phyloP scores from a whole-genome alignment of 2,888 invertebrate species.

The Diachrysia chrysitis region DNA sequence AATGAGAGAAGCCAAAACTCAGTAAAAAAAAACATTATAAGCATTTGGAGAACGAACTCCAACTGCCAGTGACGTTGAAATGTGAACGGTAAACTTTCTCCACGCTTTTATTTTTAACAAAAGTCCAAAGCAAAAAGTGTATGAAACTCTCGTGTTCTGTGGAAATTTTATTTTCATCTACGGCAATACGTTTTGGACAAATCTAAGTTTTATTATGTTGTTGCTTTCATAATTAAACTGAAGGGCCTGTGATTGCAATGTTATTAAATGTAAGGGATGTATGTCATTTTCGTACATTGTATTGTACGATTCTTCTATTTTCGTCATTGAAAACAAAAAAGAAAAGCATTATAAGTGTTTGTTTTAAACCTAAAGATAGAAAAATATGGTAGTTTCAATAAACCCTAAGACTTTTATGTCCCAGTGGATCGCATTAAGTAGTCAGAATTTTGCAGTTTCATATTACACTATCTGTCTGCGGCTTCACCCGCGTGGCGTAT shows the following conservation, averaged over 20 bases:
- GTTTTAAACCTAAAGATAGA: too few species aligned
- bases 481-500: too few species aligned
- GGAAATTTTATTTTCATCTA: conserved; percentile 48
- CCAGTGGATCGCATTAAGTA: too few species aligned
- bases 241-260: neutral
- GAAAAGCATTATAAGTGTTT: too few species aligned
- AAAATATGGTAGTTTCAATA: too few species aligned
- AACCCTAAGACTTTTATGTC: too few species aligned
- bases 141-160: conserved; percentile 31
- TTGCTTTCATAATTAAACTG: neutral
- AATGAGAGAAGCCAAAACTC: conserved; percentile 17
- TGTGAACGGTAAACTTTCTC: conserved; percentile 54
- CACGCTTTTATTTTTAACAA: conserved; percentile 50
- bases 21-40: conserved; percentile 42
- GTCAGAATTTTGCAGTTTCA: too few species aligned
- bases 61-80: conserved; percentile 54
- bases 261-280: too few species aligned
- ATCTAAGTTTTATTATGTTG: conserved; percentile 37
- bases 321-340: too few species aligned
- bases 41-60: conserved; percentile 40
- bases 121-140: conserved; percentile 55
- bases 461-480: too few species aligned
- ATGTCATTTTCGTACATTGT: too few species aligned
- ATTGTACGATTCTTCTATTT: too few species aligned
- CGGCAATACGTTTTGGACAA: conserved; percentile 37